Evolutionary conservation across 2,797 vertebrate species (phyloP).

Genomic region (Triplophysa bombifrons): DNA sequence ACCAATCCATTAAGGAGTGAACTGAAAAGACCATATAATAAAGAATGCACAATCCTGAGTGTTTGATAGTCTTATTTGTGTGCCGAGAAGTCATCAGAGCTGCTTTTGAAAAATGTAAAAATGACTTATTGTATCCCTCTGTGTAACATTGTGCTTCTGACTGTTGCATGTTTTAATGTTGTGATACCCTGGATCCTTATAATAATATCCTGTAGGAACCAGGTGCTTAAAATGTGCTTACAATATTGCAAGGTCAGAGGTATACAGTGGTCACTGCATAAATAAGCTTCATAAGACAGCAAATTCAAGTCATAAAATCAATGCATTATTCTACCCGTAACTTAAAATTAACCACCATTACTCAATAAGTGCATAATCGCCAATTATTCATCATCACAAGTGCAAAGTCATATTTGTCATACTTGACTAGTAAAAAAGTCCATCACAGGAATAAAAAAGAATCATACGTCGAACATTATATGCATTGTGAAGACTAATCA

Average conservation of each 20-base stretch:
- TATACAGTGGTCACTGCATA: slow-evolving; percentile 59
- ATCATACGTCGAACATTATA: slow-evolving; percentile 58
- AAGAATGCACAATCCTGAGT: slow-evolving; percentile 35
- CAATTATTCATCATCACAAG: slow-evolving; percentile 45
- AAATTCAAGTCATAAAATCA: slow-evolving; percentile 51
- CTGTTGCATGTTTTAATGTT: slow-evolving; percentile 61
- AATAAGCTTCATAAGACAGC: slow-evolving; percentile 59
- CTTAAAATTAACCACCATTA: slow-evolving; percentile 8
- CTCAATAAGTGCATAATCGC: slow-evolving; percentile 49
- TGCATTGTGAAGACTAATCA: slow-evolving; percentile 55
- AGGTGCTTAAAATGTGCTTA: slow-evolving; percentile 38
- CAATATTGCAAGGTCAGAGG: slow-evolving; percentile 69
- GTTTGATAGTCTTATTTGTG: slow-evolving; percentile 22
- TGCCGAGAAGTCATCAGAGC: slow-evolving; percentile 10
- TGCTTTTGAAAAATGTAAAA: slow-evolving; percentile 10
- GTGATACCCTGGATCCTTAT: slow-evolving; percentile 41
- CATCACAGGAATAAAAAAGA: slow-evolving; percentile 57
- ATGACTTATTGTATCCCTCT: neutral
- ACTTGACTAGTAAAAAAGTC: slow-evolving; percentile 60
- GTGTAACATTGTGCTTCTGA: slow-evolving; percentile 39
- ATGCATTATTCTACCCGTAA: slow-evolving; percentile 41
- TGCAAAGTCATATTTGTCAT: slow-evolving; percentile 55
- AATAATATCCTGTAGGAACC: slow-evolving; percentile 1
- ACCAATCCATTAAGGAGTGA: slow-evolving; percentile 16
- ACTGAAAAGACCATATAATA: neutral